Percentiles rank a stretch among this genome's conserved stretches.
These are phyloP conservation scores for Selenia dentaria DNA, from an alignment of 2,888 invertebrate genomes.

Conservation along the genomic window DNA sequence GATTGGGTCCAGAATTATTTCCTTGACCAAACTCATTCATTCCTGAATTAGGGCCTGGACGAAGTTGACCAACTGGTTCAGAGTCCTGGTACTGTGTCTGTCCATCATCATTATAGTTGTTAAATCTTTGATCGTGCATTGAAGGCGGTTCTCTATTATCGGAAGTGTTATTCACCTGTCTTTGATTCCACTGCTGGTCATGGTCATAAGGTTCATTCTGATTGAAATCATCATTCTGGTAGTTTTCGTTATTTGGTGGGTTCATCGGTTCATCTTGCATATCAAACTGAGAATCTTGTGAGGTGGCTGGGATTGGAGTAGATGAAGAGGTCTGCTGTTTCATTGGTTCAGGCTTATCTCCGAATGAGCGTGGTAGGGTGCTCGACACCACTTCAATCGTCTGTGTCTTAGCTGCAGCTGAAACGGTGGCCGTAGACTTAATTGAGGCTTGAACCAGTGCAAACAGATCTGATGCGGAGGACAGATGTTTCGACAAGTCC, in stretches of 20 bases:
- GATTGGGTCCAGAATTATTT: constrained; percentile 2
- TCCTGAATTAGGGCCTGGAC: constrained; percentile 1
- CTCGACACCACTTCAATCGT: constrained; percentile 50
- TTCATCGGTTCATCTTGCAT: constrained; percentile 12
- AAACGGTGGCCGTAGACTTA: constrained; percentile 45
- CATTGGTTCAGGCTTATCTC: constrained; percentile 49
- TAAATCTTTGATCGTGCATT: constrained; percentile 18
- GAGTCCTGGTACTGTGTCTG: not conserved
- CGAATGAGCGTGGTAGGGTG: constrained; percentile 66
- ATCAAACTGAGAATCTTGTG: constrained; percentile 1
- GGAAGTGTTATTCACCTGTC: constrained; percentile 23
- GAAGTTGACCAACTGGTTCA: constrained; percentile 16
- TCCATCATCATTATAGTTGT: constrained; percentile 17
- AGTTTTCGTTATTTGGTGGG: constrained; percentile 6
- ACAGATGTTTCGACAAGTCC: constrained; percentile 47
- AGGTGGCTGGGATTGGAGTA: not conserved
- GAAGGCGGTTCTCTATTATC: constrained; percentile 19
- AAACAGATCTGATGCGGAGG: constrained; percentile 65
- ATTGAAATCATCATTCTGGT: constrained; percentile 21
- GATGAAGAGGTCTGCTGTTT: constrained; percentile 12
- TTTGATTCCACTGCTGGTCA: constrained; percentile 30
- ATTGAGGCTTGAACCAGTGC: constrained; percentile 72
- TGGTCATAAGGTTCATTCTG: constrained; percentile 19
- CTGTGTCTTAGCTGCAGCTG: constrained; percentile 28
- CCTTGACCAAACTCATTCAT: constrained; percentile 8